These are phyloP conservation scores for Drosophila hydei DNA, from an alignment of 1,140 invertebrate genomes.

Conservation along the genomic window DNA sequence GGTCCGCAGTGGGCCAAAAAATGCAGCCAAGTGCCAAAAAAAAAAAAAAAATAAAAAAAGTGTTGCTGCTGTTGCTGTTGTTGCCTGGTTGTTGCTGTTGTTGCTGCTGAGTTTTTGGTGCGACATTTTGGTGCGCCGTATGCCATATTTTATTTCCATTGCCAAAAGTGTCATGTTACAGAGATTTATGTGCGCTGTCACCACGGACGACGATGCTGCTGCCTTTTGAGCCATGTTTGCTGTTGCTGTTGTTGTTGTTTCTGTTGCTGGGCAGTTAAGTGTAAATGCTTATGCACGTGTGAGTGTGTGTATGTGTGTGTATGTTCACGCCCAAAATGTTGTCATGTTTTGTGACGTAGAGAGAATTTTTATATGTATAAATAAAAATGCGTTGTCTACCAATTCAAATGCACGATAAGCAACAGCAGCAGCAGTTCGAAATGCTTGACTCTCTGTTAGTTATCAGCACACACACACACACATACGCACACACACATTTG, in stretches of 20 bases:
- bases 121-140: conserved; percentile 78
- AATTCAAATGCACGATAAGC: conserved; percentile 75
- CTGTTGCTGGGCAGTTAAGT: conserved; percentile 27
- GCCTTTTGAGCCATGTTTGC: conserved; percentile 55
- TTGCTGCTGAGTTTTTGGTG: conserved; percentile 55
- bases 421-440: conserved; percentile 30
- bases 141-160: conserved; percentile 84
- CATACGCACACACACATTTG: conserved; percentile 14
- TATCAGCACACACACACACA: conserved; percentile 54
- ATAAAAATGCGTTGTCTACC: conserved; percentile 68
- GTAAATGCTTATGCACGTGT: conserved; percentile 8
- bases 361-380: conserved; percentile 62
- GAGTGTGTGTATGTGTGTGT: conserved; percentile 27
- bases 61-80: conserved; percentile 23
- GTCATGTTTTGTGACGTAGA: conserved; percentile 73
- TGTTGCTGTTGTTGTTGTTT: conserved; percentile 30
- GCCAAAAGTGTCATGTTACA: conserved; percentile 84
- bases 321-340: conserved; percentile 79
- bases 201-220: conserved; percentile 57
- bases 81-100: conserved; percentile 26
- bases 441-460: conserved; percentile 65
- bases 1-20: conserved; percentile 40
- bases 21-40: conserved; percentile 51
- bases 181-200: conserved; percentile 83
- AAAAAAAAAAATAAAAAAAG: conserved; percentile 9